These are phyloP conservation scores for Autographa pulchrina DNA, from an alignment of 2,888 invertebrate genomes.

Conservation along the genomic window DNA sequence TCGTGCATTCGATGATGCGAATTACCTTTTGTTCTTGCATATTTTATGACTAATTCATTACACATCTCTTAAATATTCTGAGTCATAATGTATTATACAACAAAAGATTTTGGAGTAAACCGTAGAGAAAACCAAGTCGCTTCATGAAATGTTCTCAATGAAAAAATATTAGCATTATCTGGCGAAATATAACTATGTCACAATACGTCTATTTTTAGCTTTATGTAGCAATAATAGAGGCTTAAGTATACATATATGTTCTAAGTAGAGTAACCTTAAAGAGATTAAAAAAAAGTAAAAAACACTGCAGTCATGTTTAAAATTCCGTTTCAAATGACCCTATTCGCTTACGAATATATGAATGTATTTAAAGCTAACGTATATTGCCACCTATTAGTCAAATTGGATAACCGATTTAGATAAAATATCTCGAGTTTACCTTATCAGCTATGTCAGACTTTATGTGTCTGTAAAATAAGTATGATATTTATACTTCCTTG, in stretches of 20 bases:
- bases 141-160: not conserved
- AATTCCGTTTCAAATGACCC: constrained; percentile 11
- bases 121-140: not conserved
- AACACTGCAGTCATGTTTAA: constrained; percentile 8
- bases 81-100: too few species aligned
- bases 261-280: not conserved
- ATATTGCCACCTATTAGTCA: constrained; percentile 34
- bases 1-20: not conserved
- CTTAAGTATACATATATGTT: not conserved
- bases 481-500: constrained; percentile 4
- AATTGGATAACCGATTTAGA: constrained; percentile 51
- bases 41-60: too few species aligned
- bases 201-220: not conserved
- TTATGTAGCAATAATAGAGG: not conserved
- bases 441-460: constrained; percentile 31
- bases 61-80: too few species aligned
- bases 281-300: constrained; percentile 23
- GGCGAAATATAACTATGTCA: not conserved
- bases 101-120: not conserved
- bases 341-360: constrained; percentile 13
- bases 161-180: not conserved
- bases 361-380: constrained; percentile 13
- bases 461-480: constrained; percentile 1
- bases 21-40: not conserved
- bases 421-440: constrained; percentile 41